phyloP scores from a whole-genome alignment of 2,797 vertebrate genomes.

The Molossus alvarezi region DNA sequence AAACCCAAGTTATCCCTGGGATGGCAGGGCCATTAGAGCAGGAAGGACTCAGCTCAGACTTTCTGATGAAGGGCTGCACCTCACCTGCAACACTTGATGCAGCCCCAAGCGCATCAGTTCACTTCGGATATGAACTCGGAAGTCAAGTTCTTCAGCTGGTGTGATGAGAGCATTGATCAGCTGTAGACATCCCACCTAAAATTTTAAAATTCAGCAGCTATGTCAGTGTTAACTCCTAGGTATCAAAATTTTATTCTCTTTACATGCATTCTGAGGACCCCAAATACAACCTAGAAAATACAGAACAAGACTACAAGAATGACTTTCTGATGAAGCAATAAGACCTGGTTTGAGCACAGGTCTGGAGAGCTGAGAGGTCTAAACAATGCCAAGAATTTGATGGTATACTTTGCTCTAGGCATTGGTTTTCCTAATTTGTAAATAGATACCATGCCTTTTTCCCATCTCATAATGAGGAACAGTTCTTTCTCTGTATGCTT shows the following conservation, averaged over 20 bases:
- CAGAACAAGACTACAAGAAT: conserved; percentile 18
- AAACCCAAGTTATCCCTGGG: conserved; percentile 41
- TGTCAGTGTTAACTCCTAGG: neutral
- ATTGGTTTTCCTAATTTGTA: conserved; percentile 8
- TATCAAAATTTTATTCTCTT: conserved; percentile 34
- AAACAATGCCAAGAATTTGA: conserved; percentile 57
- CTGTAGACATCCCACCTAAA: conserved; percentile 93
- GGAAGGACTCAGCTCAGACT: neutral
- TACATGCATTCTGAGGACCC: neutral
- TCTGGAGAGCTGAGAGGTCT: conserved; percentile 16
- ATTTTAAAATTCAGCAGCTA: neutral
- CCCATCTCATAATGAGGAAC: conserved; percentile 10
- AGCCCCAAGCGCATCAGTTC: conserved; percentile 95
- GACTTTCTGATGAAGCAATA: conserved; percentile 27
- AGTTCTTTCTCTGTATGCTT: conserved; percentile 62
- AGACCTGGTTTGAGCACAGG: conserved; percentile 14
- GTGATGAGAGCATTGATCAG: conserved; percentile 96
- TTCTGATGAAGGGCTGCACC: neutral
- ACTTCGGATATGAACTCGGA: conserved; percentile 96
- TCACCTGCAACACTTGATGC: conserved; percentile 92
- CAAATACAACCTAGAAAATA: conserved; percentile 18
- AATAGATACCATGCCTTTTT: conserved; percentile 51
- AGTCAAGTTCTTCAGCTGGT: conserved; percentile 95
- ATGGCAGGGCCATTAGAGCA: neutral
- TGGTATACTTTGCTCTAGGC: neutral